Evolutionary conservation across 2,888 invertebrate genomes (phyloP).

Genomic region (Agrochola lychnidis): DNA sequence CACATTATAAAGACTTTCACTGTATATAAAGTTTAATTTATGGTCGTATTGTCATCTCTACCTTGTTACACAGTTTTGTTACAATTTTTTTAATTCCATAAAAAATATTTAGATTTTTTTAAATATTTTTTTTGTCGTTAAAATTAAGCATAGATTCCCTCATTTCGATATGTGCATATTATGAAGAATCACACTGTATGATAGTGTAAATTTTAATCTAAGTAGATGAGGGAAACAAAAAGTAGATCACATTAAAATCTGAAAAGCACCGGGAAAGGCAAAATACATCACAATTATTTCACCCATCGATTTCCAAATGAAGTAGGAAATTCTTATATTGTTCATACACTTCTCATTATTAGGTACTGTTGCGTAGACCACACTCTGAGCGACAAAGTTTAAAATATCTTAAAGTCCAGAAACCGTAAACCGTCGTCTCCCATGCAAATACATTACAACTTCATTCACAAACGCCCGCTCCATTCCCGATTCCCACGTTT

Average conservation of each 20-base stretch:
- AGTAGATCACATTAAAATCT: not conserved
- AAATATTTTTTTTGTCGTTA: too few relatives aligned
- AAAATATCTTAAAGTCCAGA: constrained; percentile 22
- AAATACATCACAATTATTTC: not conserved
- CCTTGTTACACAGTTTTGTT: too few relatives aligned
- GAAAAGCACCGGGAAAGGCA: not conserved
- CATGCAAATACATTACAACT: constrained; percentile 35
- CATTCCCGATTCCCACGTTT: constrained; percentile 65
- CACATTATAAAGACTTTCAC: too few relatives aligned
- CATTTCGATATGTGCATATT: too few relatives aligned
- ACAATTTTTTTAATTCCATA: too few relatives aligned
- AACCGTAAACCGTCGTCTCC: constrained; percentile 34
- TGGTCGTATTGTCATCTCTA: too few relatives aligned
- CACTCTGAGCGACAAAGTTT: constrained; percentile 6
- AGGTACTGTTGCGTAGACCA: not conserved
- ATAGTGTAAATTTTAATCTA: not conserved
- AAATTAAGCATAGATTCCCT: too few relatives aligned
- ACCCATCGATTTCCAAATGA: not conserved
- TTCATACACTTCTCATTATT: not conserved
- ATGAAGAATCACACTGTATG: too few relatives aligned
- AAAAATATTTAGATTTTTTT: too few relatives aligned
- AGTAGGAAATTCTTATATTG: not conserved
- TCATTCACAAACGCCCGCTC: constrained; percentile 53
- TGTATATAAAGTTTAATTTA: too few relatives aligned
- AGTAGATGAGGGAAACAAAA: not conserved